These are phyloP conservation scores for Argyresthia albistria DNA, from an alignment of 2,888 invertebrate species.

Conservation along the genomic window DNA sequence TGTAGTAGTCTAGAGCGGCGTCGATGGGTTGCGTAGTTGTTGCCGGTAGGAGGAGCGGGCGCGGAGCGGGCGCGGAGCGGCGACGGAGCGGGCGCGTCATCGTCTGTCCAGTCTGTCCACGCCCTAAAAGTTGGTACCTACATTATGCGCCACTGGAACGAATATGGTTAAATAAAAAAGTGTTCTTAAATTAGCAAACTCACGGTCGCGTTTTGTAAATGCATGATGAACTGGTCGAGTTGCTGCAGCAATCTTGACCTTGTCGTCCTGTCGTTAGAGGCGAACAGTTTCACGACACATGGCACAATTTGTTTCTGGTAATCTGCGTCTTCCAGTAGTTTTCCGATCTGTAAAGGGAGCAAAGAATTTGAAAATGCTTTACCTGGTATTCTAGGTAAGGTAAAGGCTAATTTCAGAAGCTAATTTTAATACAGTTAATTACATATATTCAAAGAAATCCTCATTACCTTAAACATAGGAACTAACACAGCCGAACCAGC, in stretches of 20 bases:
- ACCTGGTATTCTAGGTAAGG: neutral
- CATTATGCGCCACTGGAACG: too few relatives aligned
- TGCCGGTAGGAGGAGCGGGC: too few relatives aligned
- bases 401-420: too few relatives aligned
- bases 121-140: too few relatives aligned
- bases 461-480: conserved; percentile 90
- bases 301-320: conserved; percentile 98
- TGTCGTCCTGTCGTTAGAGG: conserved; percentile 95
- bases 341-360: conserved; percentile 81
- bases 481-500: conserved; percentile 95
- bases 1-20: too few relatives aligned
- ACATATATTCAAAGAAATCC: too few relatives aligned
- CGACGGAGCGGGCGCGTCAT: too few relatives aligned
- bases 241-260: conserved; percentile 94
- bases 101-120: too few relatives aligned
- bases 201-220: conserved; percentile 81
- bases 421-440: too few relatives aligned
- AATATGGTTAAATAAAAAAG: too few relatives aligned
- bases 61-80: too few relatives aligned
- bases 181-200: conserved; percentile 20
- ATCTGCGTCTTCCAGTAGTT: conserved; percentile 89
- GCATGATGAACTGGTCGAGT: conserved; percentile 90
- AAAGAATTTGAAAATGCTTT: neutral
- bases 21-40: too few relatives aligned
- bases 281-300: conserved; percentile 96